Conservation (phyloP, 2,113 vertebrate genomes). For the Sclerurus mexicanus region DNA sequence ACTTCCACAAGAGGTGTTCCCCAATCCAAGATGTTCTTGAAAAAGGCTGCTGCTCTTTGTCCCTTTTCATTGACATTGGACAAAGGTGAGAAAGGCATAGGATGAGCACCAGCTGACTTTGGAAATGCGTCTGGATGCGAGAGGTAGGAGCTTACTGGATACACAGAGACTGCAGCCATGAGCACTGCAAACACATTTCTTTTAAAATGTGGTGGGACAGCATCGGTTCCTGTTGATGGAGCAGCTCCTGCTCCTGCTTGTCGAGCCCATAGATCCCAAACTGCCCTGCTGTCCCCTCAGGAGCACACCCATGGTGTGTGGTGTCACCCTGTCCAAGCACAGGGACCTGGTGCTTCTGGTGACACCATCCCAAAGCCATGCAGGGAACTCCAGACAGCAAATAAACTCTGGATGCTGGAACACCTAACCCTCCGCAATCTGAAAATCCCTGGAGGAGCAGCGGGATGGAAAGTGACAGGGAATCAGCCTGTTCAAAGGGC, state of each 20-base stretch:
- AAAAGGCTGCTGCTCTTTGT: neutral
- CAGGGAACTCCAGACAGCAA: neutral
- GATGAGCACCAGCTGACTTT: neutral
- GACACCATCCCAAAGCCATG: neutral
- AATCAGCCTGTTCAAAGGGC: neutral
- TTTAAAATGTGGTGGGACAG: neutral
- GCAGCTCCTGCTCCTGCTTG: neutral
- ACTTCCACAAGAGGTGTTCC: neutral
- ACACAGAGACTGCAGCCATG: neutral
- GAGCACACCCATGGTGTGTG: neutral
- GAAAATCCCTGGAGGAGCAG: neutral
- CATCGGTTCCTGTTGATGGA: accelerated
- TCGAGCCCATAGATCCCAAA: neutral
- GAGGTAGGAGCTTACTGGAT: neutral
- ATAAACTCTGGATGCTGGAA: neutral
- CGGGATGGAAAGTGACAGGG: neutral
- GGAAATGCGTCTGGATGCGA: neutral
- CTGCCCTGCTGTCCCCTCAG: neutral
- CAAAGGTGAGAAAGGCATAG: neutral
- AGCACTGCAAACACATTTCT: neutral
- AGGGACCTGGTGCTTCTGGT: neutral
- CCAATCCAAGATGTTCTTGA: no score
- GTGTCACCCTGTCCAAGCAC: neutral
- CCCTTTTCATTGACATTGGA: neutral
- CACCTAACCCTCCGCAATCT: neutral